phyloP scores from a whole-genome alignment of 2,797 vertebrate genomes.

The Acipenser transmontanus region DNA sequence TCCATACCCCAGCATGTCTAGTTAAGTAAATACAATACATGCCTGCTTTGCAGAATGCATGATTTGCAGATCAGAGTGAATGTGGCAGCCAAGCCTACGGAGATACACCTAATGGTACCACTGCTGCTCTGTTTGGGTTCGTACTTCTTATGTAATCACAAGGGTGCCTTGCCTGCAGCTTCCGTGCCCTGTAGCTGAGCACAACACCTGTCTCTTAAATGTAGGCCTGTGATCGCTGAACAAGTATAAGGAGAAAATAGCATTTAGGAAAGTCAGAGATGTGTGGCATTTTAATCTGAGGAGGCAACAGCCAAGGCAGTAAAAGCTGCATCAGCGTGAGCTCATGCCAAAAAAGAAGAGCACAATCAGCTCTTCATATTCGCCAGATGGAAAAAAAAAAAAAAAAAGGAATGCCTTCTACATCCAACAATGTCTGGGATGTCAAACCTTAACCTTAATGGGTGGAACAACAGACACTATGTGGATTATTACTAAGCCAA shows the following conservation, averaged over 20 bases:
- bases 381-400: no score
- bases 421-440: no score
- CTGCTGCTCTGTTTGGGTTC: conserved; percentile 14
- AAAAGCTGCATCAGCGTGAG: conserved; percentile 24
- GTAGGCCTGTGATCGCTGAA: conserved; percentile 31
- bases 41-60: no score
- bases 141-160: conserved; percentile 28
- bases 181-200: conserved; percentile 47
- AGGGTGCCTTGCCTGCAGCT: conserved; percentile 44
- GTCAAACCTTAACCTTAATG: no score
- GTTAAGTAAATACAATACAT: no score
- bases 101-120: conserved; percentile 24
- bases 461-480: no score
- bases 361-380: conserved; percentile 7
- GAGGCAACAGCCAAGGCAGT: conserved; percentile 1
- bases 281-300: not conserved
- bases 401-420: no score
- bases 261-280: conserved; percentile 33
- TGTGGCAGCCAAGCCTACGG: no score
- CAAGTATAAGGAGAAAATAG: conserved; percentile 40
- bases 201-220: conserved; percentile 55
- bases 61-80: no score
- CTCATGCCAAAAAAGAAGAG: conserved; percentile 13
- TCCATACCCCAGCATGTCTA: no score
- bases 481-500: no score